These are phyloP conservation scores for Erebia aethiops DNA, from an alignment of 2,888 invertebrate species.

Conservation along the genomic window DNA sequence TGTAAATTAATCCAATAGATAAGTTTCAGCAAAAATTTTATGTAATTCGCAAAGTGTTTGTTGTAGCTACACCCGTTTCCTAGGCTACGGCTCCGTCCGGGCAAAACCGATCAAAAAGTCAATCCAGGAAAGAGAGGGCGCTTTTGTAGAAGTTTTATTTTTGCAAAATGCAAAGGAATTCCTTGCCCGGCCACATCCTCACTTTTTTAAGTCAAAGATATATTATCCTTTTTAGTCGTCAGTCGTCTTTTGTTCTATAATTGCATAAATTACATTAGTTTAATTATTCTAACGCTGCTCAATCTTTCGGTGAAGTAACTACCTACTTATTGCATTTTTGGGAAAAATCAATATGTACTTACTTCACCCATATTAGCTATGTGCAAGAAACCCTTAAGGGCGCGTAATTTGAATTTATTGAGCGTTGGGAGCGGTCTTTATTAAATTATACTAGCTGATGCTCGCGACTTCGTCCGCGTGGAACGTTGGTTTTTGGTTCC, in stretches of 20 bases:
- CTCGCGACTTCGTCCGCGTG: too few species aligned
- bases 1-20: constrained; percentile 20
- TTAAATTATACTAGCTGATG: too few species aligned
- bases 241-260: too few species aligned
- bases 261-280: too few species aligned
- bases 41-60: constrained; percentile 74
- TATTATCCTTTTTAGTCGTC: too few species aligned
- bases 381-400: background rate
- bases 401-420: constrained; percentile 5
- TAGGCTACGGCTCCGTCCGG: constrained; percentile 70
- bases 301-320: too few species aligned
- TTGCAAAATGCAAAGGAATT: background rate
- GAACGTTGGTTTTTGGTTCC: too few species aligned
- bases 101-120: constrained; percentile 39
- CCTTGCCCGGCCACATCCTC: background rate
- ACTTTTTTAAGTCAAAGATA: too few species aligned
- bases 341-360: too few species aligned
- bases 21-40: constrained; percentile 53
- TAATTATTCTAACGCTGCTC: too few species aligned
- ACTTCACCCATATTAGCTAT: too few species aligned
- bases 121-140: constrained; percentile 35
- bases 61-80: constrained; percentile 82
- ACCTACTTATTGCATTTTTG: too few species aligned
- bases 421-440: background rate
- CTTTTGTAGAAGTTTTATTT: constrained; percentile 18